phyloP scores from a whole-genome alignment of 2,888 invertebrate species.

The Fragum sueziense region DNA sequence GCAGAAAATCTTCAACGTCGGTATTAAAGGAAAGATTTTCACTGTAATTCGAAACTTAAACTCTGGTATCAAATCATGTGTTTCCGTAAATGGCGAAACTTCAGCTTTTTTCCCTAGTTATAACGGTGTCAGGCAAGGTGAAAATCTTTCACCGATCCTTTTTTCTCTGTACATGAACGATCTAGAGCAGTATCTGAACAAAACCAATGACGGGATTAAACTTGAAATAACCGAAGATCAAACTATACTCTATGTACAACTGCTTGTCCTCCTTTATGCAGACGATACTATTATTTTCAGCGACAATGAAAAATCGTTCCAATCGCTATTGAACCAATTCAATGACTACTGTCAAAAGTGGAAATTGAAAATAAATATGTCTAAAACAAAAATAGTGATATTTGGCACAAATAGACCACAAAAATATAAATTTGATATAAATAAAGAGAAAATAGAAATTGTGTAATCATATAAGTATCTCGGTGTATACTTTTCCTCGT shows the following conservation, averaged over 20 bases:
- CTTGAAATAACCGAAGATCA: background rate
- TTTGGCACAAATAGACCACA: background rate
- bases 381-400: background rate
- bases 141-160: conserved; percentile 33
- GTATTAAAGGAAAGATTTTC: conserved; percentile 32
- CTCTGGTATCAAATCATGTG: conserved; percentile 37
- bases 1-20: conserved; percentile 21
- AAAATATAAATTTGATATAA: background rate
- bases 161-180: conserved; percentile 40
- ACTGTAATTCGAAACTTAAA: conserved; percentile 35
- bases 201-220: background rate
- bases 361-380: background rate
- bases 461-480: background rate
- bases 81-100: background rate
- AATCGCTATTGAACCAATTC: background rate
- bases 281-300: background rate
- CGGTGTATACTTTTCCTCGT: no score
- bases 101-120: conserved; percentile 19
- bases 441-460: background rate
- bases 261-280: background rate
- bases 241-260: background rate
- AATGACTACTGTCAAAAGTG: background rate
- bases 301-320: background rate
- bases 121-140: conserved; percentile 37
- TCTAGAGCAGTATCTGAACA: conserved; percentile 7